A percentile compares a stretch with the other conserved stretches of the same genome.
phyloP scores from a whole-genome alignment of 2,888 invertebrate species.

The Poecilobothrus nobilitatus region DNA sequence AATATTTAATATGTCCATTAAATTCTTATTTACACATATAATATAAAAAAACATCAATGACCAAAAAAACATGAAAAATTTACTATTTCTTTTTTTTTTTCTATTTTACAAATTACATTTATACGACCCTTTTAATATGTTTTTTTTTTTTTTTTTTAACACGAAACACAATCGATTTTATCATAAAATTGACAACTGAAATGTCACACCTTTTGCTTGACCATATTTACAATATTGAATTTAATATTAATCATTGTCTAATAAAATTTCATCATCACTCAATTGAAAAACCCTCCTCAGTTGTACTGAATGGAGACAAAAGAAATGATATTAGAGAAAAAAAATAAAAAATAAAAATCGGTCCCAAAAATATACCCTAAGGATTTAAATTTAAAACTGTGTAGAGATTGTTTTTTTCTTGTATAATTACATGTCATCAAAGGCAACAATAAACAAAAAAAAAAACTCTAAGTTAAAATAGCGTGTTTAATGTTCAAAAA shows the following conservation, averaged over 20 bases:
- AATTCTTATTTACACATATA: neutral
- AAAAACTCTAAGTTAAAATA: neutral
- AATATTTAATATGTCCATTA: neutral
- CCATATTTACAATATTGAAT: neutral
- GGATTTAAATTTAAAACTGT: neutral
- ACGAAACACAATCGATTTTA: neutral
- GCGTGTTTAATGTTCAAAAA: neutral
- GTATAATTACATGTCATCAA: neutral
- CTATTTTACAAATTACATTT: too few species aligned
- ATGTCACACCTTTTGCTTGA: neutral
- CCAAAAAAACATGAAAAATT: too few species aligned
- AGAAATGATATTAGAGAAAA: too few species aligned
- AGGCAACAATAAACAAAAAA: neutral
- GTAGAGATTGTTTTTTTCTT: neutral
- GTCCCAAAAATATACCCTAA: neutral
- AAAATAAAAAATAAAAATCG: too few species aligned
- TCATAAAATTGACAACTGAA: neutral
- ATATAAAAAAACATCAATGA: neutral
- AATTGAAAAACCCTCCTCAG: too few species aligned
- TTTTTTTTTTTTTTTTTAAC: too few species aligned
- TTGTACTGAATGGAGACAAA: too few species aligned
- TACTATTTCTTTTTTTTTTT: too few species aligned
- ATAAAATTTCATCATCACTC: neutral
- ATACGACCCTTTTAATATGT: too few species aligned
- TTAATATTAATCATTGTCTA: conserved; percentile 1